Evolutionary conservation across 2,113 vertebrate genomes (phyloP).

Genomic region (Apteryx mantelli): DNA sequence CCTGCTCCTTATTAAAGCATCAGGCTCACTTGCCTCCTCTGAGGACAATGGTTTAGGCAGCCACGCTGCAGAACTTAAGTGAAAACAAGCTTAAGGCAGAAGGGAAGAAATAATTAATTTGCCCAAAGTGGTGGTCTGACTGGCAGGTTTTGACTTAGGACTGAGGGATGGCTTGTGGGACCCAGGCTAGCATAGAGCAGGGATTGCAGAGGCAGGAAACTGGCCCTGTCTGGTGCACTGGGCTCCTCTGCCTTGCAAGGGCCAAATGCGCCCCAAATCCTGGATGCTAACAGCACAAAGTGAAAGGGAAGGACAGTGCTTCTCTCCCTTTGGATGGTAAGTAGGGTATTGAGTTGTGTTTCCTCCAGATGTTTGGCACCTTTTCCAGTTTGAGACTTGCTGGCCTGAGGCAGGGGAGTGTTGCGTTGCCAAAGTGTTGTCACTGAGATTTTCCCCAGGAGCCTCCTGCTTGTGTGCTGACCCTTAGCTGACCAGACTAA

Average conservation of each 20-base stretch:
- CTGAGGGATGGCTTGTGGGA: too few relatives aligned
- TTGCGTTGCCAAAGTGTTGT: not conserved
- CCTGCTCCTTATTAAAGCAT: not conserved
- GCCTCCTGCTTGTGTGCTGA: fast-evolving
- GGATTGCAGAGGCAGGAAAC: not conserved
- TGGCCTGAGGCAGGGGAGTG: not conserved
- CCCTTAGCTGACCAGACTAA: not conserved
- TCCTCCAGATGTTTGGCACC: not conserved
- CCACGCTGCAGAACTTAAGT: fast-evolving
- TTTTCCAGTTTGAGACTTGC: not conserved
- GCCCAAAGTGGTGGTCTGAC: too few relatives aligned
- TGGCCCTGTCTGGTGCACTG: not conserved
- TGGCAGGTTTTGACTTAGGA: not conserved
- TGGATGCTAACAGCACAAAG: not conserved
- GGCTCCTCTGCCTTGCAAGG: not conserved
- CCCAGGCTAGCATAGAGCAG: not conserved
- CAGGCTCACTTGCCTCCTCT: not conserved
- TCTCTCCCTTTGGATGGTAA: not conserved
- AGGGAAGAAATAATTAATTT: not conserved
- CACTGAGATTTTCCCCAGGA: not conserved
- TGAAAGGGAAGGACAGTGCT: not conserved
- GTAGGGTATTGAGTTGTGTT: not conserved
- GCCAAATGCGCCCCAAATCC: not conserved
- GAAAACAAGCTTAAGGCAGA: not conserved
- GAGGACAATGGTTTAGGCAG: not conserved